Base-by-base conservation (phyloP, 2,797 vertebrate genomes). In the Astyanax mexicanus region DNA sequence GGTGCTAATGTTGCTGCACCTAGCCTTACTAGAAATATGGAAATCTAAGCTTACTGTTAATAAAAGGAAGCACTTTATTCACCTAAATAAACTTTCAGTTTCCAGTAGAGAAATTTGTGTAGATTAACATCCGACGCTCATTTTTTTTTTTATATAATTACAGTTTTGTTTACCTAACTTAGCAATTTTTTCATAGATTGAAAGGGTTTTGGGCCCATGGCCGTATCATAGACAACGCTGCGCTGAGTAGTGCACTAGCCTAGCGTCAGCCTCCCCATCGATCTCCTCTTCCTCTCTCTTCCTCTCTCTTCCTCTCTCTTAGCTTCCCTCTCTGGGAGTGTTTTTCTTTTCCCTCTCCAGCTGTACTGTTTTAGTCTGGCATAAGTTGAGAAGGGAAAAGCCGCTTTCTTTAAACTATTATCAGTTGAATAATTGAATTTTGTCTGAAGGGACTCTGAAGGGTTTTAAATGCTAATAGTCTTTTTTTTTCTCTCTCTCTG, bases 201-300 rank as follows among this genome's bases (percentile, higher is more conserved):
- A 71, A 78, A 69, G 15, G 73, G 69, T 83, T 81, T 82, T 75
- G 86, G 86, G 87, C 89, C 76, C 80, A 76, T 67, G 75, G 87
- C 86, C 83, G 84, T 85, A 84, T 90, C 66, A 81, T 55, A 75
- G 79, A 67, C 74, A 78, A 44, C 29, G 15, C 65, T 27, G 85
- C 84, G 86, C 85, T 89, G 83, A 92, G 87, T 88, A 89, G 90
- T 88, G 85, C 85, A 86, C 87, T 87, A 88, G 86, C 88, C 86
- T 68, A 23, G 81, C 61, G 81, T 91, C 84, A 79, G 84, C 90
- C 84, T 83, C 77, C 69, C 62, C 69, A 78, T 72, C 61, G 69
- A 80, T 79, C 74, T 75, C 73, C 68, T 55, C 51, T 72, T 74
- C 71, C 68, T 75, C 80, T 68, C 35, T 29, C 54, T 80, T 80